These are phyloP conservation scores for Anastrepha obliqua DNA, from an alignment of 1,140 invertebrate species.

Conservation along the genomic window DNA sequence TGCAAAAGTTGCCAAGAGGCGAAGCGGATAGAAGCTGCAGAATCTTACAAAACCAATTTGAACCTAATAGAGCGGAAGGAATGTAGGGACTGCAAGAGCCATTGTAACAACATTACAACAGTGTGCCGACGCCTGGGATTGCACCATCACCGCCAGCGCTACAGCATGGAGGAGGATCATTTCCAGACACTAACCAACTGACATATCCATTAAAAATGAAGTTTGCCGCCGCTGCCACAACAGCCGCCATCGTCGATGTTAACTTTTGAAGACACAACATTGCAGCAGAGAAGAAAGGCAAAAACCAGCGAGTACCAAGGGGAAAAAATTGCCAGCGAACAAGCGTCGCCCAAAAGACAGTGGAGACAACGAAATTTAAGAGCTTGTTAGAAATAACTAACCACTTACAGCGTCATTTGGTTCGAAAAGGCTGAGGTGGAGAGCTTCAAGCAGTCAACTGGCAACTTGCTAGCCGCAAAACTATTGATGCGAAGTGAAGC, in stretches of 20 bases:
- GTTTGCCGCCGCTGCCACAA: not conserved
- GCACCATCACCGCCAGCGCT: not conserved
- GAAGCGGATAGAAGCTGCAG: not conserved
- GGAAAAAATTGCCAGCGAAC: not conserved
- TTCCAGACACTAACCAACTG: constrained; percentile 45
- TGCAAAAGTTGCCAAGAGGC: not conserved
- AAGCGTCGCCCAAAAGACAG: constrained; percentile 24
- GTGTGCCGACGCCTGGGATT: not conserved
- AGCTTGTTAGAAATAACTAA: constrained; percentile 54
- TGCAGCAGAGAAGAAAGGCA: not conserved
- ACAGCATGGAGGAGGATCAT: not conserved
- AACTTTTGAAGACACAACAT: not conserved
- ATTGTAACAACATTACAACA: constrained; percentile 5
- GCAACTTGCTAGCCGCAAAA: not conserved
- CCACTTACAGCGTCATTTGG: constrained; percentile 45
- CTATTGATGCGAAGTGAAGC: not conserved
- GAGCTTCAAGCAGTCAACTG: not conserved
- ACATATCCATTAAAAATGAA: constrained; percentile 55
- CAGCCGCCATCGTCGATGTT: constrained; percentile 1
- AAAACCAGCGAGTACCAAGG: not conserved
- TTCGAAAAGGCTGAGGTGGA: not conserved
- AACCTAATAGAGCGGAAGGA: constrained; percentile 52
- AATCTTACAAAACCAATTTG: constrained; percentile 41
- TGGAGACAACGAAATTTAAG: constrained; percentile 47
- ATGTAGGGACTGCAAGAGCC: constrained; percentile 2